Percentiles rank a stretch among this genome's conserved stretches.
Evolutionary conservation across 2,797 vertebrate species (phyloP).

Genomic region (Telmatherina bonti): DNA sequence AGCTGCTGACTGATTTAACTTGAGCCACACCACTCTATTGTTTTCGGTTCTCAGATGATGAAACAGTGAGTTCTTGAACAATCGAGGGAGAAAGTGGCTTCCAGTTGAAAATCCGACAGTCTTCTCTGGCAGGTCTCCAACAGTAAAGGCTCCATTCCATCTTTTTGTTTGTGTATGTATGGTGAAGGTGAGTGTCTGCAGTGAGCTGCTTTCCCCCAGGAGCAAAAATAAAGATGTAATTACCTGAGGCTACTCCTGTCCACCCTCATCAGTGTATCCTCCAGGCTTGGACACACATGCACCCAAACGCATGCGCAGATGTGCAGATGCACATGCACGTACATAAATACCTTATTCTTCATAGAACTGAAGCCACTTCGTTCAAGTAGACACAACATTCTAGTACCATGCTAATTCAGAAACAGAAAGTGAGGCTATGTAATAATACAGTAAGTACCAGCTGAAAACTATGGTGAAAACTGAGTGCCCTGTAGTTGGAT

Average conservation of each 20-base stretch:
- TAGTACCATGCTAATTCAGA: conserved; percentile 45
- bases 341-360: conserved; percentile 24
- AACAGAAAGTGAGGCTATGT: conserved; percentile 70
- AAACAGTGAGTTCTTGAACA: conserved; percentile 30
- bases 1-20: conserved; percentile 39
- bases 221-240: conserved; percentile 69
- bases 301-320: conserved; percentile 10
- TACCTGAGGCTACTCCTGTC: conserved; percentile 69
- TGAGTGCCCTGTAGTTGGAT: conserved; percentile 42
- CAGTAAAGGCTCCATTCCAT: conserved; percentile 18
- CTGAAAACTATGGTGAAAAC: conserved; percentile 28
- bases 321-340: conserved; percentile 1
- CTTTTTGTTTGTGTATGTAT: conserved; percentile 14
- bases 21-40: conserved; percentile 14
- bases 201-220: conserved; percentile 56
- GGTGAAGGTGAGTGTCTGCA: conserved; percentile 56
- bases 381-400: conserved; percentile 11
- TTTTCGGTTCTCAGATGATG: conserved; percentile 10
- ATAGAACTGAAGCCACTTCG: conserved; percentile 32
- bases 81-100: conserved; percentile 48
- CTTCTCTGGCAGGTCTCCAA: conserved; percentile 52
- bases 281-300: conserved; percentile 19
- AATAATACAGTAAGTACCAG: conserved; percentile 67
- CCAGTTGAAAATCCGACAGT: conserved; percentile 68
- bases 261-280: conserved; percentile 57